Conservation (phyloP, 2,113 vertebrate genomes). For the Sceloporus tristichus region DNA sequence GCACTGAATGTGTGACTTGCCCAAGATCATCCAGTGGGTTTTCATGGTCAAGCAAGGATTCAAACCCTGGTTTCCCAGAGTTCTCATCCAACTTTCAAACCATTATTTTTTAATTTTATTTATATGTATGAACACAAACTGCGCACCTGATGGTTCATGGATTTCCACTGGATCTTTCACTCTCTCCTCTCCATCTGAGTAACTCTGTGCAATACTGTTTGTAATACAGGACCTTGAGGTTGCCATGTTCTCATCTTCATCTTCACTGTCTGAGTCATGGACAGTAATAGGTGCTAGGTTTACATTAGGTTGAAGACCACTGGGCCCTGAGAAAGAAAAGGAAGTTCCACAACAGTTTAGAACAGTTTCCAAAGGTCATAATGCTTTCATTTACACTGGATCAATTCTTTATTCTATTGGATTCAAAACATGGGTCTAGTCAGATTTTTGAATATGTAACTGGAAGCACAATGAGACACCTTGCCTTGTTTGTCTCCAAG, state of each 20-base stretch:
- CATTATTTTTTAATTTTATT: background rate
- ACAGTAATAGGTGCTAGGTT: conserved; percentile 87
- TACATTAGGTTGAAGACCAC: conserved; percentile 86
- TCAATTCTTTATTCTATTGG: background rate
- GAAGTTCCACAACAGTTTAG: conserved; percentile 24
- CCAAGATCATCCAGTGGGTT: too few relatives aligned
- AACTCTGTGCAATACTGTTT: conserved; percentile 77
- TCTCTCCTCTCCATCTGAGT: conserved; percentile 82
- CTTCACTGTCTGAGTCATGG: conserved; percentile 96
- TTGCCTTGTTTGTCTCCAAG: background rate
- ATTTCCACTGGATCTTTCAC: conserved; percentile 75
- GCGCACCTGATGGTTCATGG: conserved; percentile 74
- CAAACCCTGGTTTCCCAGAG: too few relatives aligned
- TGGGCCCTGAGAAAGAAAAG: conserved; percentile 85
- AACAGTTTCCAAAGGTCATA: background rate
- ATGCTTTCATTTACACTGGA: background rate
- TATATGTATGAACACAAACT: background rate
- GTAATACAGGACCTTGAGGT: conserved; percentile 76
- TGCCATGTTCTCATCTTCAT: conserved; percentile 86
- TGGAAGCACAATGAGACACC: background rate
- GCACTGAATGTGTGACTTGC: too few relatives aligned
- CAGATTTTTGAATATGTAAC: background rate
- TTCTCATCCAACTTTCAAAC: too few relatives aligned
- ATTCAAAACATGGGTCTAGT: background rate
- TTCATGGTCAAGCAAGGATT: too few relatives aligned